These are phyloP conservation scores for Venustoraphidia nigricollis DNA, from an alignment of 2,888 invertebrate genomes.

Conservation along the genomic window DNA sequence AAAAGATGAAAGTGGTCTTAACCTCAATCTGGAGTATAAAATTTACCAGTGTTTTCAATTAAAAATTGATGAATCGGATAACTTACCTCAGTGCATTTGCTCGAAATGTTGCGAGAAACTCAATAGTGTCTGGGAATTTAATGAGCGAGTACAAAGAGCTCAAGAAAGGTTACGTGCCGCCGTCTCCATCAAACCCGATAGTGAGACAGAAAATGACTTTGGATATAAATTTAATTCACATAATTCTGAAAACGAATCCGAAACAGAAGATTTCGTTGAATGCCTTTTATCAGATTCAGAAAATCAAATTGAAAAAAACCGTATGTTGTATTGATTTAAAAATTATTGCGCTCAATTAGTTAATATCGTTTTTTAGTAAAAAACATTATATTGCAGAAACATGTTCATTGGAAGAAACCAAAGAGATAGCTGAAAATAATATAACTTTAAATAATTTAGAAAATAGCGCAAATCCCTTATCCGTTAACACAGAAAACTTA, in stretches of 20 bases:
- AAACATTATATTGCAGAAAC: background rate
- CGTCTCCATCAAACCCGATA: background rate
- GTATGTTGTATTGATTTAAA: background rate
- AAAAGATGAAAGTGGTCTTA: conserved; percentile 16
- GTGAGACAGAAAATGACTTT: background rate
- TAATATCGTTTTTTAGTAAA: background rate
- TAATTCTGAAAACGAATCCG: background rate
- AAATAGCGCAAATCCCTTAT: too few species aligned
- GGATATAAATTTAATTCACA: background rate
- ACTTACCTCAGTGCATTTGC: conserved; percentile 23
- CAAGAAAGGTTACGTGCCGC: conserved; percentile 19
- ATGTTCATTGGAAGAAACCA: background rate
- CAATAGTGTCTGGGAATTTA: conserved; percentile 24
- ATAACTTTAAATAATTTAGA: too few species aligned
- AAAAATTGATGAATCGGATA: conserved; percentile 21
- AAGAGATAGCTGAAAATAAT: too few species aligned
- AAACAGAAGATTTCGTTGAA: background rate
- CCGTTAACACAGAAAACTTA: too few species aligned
- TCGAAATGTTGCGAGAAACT: conserved; percentile 23
- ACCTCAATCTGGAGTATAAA: conserved; percentile 18
- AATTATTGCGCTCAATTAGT: background rate
- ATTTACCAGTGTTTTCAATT: conserved; percentile 25
- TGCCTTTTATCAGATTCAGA: background rate
- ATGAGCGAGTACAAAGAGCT: conserved; percentile 24
- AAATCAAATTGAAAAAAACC: background rate